phyloP scores from a whole-genome alignment of 2,797 vertebrate genomes.

The Phyllotis vaccarum region DNA sequence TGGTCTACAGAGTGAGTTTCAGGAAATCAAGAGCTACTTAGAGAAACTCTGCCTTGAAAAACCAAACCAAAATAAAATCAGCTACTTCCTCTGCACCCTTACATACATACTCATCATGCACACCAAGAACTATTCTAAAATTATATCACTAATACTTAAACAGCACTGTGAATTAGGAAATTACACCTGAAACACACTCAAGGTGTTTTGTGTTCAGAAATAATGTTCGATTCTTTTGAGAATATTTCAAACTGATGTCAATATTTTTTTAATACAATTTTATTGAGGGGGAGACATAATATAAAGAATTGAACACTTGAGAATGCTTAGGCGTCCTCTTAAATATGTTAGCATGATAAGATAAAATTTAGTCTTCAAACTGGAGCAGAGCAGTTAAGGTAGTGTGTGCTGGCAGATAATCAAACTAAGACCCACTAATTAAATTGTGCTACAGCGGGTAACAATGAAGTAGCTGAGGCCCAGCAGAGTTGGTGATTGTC shows the following conservation, averaged over 20 bases:
- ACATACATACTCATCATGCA: not conserved
- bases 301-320: conserved; percentile 61
- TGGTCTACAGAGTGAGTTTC: not conserved
- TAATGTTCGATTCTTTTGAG: conserved; percentile 47
- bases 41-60: not conserved
- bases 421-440: conserved; percentile 77
- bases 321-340: conserved; percentile 65
- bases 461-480: conserved; percentile 71
- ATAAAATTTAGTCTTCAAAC: conserved; percentile 61
- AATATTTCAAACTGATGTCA: conserved; percentile 68
- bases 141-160: not conserved
- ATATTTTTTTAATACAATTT: conserved; percentile 55
- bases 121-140: not conserved
- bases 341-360: conserved; percentile 65
- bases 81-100: not conserved
- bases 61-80: not conserved
- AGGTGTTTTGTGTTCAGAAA: conserved; percentile 40
- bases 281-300: not conserved
- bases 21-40: not conserved
- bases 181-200: conserved; percentile 23
- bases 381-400: conserved; percentile 64
- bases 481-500: conserved; percentile 78
- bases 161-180: not conserved
- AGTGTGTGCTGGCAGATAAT: conserved; percentile 70
- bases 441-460: conserved; percentile 81